phyloP scores from a whole-genome alignment of 2,888 invertebrate genomes.

The Drosophila melanosoma region DNA sequence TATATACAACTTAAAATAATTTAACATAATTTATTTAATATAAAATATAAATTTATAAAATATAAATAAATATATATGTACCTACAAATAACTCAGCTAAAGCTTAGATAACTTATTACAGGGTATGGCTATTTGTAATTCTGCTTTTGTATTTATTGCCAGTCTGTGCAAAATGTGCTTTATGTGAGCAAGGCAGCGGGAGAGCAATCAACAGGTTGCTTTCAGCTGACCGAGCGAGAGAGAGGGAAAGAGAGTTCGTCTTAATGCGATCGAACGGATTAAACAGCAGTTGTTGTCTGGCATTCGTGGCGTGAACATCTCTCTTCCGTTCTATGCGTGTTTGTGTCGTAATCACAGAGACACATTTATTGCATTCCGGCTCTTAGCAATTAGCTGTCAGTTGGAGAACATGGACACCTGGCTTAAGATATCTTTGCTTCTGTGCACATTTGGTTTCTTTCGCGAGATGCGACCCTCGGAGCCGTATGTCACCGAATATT shows the following conservation, averaged over 20 bases:
- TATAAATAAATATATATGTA: background rate
- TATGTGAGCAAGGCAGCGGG: background rate
- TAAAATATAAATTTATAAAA: background rate
- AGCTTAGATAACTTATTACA: background rate
- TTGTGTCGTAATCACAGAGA: constrained; percentile 6
- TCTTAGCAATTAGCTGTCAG: background rate
- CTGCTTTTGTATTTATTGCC: background rate
- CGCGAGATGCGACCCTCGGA: constrained; percentile 95
- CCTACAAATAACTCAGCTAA: background rate
- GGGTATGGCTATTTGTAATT: background rate
- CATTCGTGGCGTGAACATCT: constrained; percentile 34
- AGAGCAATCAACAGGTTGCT: constrained; percentile 32
- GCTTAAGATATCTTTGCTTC: constrained; percentile 89
- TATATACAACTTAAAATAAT: background rate
- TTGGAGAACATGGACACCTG: constrained; percentile 87
- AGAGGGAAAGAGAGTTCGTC: background rate
- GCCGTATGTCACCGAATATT: constrained; percentile 92
- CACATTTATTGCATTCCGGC: background rate
- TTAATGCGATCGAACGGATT: constrained; percentile 11
- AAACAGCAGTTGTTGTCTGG: constrained; percentile 41
- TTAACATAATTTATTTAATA: background rate
- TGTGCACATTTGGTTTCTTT: constrained; percentile 92
- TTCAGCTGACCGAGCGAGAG: background rate
- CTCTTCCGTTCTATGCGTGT: background rate
- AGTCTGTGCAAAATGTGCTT: background rate